phyloP scores from a whole-genome alignment of 2,888 invertebrate species.

The Odontothrips loti region DNA sequence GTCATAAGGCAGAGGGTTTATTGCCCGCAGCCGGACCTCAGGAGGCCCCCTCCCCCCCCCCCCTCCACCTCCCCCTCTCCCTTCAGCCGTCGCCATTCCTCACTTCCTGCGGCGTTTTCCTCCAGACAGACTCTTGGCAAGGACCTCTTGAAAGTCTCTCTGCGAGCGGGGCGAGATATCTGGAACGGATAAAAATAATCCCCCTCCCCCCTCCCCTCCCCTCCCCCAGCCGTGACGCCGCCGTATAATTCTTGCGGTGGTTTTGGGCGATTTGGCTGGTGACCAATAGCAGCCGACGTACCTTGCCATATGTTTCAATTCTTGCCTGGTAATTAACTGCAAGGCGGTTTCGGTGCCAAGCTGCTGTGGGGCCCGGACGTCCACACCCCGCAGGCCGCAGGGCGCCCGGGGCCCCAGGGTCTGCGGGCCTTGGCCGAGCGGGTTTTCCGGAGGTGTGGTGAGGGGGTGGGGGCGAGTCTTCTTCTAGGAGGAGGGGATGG shows the following conservation, averaged over 20 bases:
- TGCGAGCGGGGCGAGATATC: neutral
- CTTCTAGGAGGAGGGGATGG: too few relatives aligned
- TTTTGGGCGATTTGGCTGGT: neutral
- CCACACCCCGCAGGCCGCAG: too few relatives aligned
- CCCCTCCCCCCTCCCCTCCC: neutral
- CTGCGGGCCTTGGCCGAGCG: too few relatives aligned
- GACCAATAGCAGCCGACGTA: neutral
- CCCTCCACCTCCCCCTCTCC: neutral
- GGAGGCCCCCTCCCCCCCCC: neutral
- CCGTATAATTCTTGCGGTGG: neutral
- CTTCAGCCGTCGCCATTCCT: neutral
- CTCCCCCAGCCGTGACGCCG: neutral
- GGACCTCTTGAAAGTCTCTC: neutral
- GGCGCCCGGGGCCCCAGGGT: too few relatives aligned
- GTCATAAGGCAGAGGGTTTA: too few relatives aligned
- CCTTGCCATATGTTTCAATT: neutral
- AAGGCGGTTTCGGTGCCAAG: too few relatives aligned
- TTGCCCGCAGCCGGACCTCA: too few relatives aligned
- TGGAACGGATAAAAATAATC: constrained; percentile 4
- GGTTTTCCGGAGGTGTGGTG: too few relatives aligned
- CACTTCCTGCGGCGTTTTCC: neutral
- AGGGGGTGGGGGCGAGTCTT: too few relatives aligned
- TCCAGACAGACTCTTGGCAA: neutral
- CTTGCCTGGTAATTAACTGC: constrained; percentile 1
- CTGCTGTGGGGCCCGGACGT: too few relatives aligned